Evolutionary conservation across 2,888 invertebrate species (phyloP).

Genomic region (Ganaspis brasiliensis): DNA sequence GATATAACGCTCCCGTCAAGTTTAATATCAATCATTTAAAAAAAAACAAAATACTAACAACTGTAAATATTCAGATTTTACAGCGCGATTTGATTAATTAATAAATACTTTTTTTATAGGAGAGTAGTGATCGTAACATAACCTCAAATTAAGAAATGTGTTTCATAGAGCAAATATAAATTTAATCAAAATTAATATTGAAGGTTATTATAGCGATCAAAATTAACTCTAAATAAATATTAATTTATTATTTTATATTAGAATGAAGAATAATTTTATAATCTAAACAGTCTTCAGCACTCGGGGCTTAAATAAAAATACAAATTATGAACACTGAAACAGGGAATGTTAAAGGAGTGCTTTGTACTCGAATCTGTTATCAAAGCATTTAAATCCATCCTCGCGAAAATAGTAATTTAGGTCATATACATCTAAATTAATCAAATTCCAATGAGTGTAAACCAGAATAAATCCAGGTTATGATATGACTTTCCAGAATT

Average conservation of each 20-base stretch:
- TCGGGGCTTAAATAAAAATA: neutral
- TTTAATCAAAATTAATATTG: neutral
- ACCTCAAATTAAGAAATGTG: no score
- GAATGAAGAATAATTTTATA: no score
- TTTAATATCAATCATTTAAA: no score
- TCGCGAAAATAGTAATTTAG: slow-evolving; percentile 10
- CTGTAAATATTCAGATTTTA: no score
- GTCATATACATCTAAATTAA: neutral
- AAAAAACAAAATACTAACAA: no score
- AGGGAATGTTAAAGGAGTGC: slow-evolving; percentile 3
- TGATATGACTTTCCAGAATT: neutral
- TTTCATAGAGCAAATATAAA: no score
- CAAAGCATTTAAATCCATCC: slow-evolving; percentile 1
- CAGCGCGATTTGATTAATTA: no score
- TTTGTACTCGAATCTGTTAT: slow-evolving; percentile 10
- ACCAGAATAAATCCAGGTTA: neutral
- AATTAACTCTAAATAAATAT: no score
- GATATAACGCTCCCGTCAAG: neutral
- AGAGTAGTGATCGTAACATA: no score
- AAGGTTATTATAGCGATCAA: no score
- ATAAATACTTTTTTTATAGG: no score
- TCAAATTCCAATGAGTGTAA: slow-evolving; percentile 11
- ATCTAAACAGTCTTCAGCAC: neutral
- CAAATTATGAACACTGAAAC: neutral
- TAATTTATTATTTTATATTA: no score